Base-by-base conservation (phyloP, 2,113 vertebrate species). In the Lophius piscatorius region DNA sequence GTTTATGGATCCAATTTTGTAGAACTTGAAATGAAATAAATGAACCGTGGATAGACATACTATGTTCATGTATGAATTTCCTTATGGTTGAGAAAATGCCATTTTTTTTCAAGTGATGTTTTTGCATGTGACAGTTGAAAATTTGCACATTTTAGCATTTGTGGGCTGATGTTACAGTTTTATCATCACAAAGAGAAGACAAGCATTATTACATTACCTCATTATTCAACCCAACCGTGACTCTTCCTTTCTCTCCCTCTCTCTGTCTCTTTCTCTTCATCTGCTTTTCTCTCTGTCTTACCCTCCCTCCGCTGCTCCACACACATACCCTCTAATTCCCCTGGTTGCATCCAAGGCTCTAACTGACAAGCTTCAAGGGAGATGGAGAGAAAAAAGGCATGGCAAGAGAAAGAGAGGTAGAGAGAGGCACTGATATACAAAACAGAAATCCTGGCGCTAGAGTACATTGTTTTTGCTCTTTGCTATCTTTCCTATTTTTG, bases 281-380 rank as follows among this genome's bases (percentile, higher is more conserved):
- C 29, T 74, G 31, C 36, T 56, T 62, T 40, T 65, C 59, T 35
- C 12, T 66, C 41, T 72, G 56, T 77, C 58, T 67, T 70, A 68
- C 74, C 41, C 61, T 75, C 38, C 58, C 48, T 74, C 29, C 69
- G 26, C 56, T 56, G 39, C 59, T 74, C 50, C 49, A 58, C 57
- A 75, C 77, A 75, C 76, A 80, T 78, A 65, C 63, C 72, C 73
- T 62, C 38, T 59, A 70, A 72, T 81, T 83, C 73, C 83, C 76
- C 42, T 73, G 78, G 74, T 65, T 86, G 71, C 80, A n/a, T n/a
- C n/a, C 80, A 82, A 67, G 67, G 67, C 55, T 57, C 56, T 38
- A 62, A 63, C 68, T 82, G 66, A 65, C 71, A 63, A 78, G 80
- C 80, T 83, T 86, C 74, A 86, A 85, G 76, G 65, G 74, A 82